Percentiles rank a stretch among this genome's conserved stretches.
Evolutionary conservation across 2,113 vertebrate genomes (phyloP).

Genomic region (Neoarius graeffei): DNA sequence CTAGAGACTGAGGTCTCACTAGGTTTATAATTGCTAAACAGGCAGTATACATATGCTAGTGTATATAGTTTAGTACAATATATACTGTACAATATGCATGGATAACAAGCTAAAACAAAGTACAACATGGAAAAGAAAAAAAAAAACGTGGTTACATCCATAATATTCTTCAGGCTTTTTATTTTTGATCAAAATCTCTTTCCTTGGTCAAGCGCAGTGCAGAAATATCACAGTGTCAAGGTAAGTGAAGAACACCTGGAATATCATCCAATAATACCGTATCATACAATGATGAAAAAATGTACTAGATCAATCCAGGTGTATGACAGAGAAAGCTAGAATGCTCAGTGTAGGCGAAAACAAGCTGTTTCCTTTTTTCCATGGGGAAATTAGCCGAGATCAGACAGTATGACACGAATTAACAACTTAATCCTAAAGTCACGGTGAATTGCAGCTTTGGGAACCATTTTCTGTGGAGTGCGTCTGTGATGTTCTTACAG

Average conservation of each 20-base stretch:
- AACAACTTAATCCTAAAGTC: conserved; percentile 44
- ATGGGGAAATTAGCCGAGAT: conserved; percentile 37
- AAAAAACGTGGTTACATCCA: neutral
- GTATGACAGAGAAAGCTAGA: conserved; percentile 1
- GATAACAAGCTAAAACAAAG: neutral
- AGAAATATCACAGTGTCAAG: neutral
- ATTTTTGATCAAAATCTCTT: neutral
- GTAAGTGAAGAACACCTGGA: neutral
- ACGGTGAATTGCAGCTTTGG: conserved; percentile 29
- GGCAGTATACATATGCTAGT: neutral
- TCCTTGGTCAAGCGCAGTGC: neutral
- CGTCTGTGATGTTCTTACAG: conserved; percentile 15
- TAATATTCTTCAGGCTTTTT: conserved; percentile 19
- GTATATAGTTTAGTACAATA: neutral
- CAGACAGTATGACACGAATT: conserved; percentile 46
- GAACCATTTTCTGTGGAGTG: conserved; percentile 28
- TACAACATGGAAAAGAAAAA: neutral
- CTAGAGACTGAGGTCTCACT: conserved; percentile 32
- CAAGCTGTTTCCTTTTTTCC: conserved; percentile 26
- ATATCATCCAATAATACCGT: neutral
- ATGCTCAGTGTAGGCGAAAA: neutral
- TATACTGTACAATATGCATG: conserved; percentile 9
- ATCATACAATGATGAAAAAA: neutral
- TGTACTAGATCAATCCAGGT: neutral
- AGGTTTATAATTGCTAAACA: conserved; percentile 38